phyloP scores from a whole-genome alignment of 2,797 vertebrate genomes.

The Pterois miles region DNA sequence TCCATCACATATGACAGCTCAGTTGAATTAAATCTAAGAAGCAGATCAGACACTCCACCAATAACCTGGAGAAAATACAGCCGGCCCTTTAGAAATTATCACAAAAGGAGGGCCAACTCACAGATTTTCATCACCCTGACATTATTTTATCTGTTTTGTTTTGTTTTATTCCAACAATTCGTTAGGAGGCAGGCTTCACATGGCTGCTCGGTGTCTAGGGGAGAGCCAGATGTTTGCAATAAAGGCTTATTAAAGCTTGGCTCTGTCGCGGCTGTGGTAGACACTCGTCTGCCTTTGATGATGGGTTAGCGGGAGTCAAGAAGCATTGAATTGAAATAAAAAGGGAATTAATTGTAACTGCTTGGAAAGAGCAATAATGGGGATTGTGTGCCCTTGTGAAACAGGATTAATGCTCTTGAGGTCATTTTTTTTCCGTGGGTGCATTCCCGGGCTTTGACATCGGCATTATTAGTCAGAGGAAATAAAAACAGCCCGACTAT shows the following conservation, averaged over 20 bases:
- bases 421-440: conserved; percentile 58
- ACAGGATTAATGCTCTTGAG: conserved; percentile 69
- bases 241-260: conserved; percentile 80
- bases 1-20: conserved; percentile 47
- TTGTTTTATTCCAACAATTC: conserved; percentile 64
- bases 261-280: conserved; percentile 66
- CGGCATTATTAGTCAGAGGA: conserved; percentile 51
- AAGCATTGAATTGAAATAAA: conserved; percentile 78
- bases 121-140: conserved; percentile 61
- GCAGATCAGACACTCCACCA: conserved; percentile 24
- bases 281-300: conserved; percentile 81
- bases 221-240: conserved; percentile 81
- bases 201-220: conserved; percentile 44
- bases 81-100: conserved; percentile 33
- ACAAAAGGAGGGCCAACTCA: conserved; percentile 36
- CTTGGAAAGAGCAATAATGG: conserved; percentile 70
- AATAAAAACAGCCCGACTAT: conserved; percentile 38
- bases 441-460: conserved; percentile 71
- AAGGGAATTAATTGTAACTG: conserved; percentile 78
- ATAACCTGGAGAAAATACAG: conserved; percentile 44
- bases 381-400: conserved; percentile 68
- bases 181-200: conserved; percentile 66
- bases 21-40: conserved; percentile 29
- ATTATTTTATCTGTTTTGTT: conserved; percentile 62
- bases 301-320: conserved; percentile 77